Evolutionary conservation across 2,888 invertebrate genomes (phyloP).

Genomic region (Agrotis ipsilon): DNA sequence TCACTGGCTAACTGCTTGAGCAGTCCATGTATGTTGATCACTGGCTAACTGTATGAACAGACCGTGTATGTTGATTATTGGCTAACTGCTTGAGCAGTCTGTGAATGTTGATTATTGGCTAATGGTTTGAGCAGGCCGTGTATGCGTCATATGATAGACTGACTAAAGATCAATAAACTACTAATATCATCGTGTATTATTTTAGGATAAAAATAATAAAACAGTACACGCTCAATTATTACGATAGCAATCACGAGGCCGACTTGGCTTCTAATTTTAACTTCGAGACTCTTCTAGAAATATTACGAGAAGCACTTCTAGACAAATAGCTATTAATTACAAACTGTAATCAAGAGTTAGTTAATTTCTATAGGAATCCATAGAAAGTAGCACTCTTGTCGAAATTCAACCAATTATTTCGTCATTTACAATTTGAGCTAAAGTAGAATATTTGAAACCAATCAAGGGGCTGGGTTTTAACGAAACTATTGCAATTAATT

Average conservation of each 20-base stretch:
- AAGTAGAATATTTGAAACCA: slow-evolving; percentile 16
- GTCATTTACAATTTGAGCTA: slow-evolving; percentile 2
- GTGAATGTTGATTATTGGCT: no score
- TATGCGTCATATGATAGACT: no score
- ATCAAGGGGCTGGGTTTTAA: neutral
- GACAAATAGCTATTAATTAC: slow-evolving; percentile 18
- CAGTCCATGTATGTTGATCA: no score
- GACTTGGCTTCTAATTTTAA: neutral
- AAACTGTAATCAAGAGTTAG: slow-evolving; percentile 18
- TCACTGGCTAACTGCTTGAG: no score
- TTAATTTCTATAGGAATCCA: slow-evolving; percentile 29
- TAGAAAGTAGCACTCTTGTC: slow-evolving; percentile 22
- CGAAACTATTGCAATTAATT: slow-evolving; percentile 35
- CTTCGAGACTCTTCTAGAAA: neutral
- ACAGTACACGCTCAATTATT: neutral
- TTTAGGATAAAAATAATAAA: neutral
- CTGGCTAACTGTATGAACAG: no score
- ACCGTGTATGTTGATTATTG: no score
- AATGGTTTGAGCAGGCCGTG: no score
- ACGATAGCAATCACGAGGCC: neutral
- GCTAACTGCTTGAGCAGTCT: no score
- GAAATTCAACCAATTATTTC: slow-evolving; percentile 36
- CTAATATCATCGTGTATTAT: neutral
- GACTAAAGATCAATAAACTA: neutral
- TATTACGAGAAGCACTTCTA: neutral